phyloP scores from a whole-genome alignment of 2,888 invertebrate species.

The Belgica antarctica region DNA sequence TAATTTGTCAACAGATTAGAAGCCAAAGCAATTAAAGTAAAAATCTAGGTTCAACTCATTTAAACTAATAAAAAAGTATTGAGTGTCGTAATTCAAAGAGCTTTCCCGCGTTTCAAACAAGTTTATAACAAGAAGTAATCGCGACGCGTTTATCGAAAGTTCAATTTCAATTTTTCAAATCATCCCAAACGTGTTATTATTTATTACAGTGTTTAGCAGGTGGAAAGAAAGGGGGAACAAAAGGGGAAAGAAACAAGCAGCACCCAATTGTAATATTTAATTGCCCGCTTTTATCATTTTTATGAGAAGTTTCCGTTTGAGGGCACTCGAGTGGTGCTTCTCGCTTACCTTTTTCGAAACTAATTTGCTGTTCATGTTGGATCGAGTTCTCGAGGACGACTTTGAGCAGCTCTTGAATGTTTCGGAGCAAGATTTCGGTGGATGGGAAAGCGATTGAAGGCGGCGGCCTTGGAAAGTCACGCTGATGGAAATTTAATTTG shows the following conservation, averaged over 20 bases:
- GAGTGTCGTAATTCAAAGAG: too few species aligned
- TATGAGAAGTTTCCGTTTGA: background rate
- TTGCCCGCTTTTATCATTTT: constrained; percentile 7
- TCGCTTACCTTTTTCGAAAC: constrained; percentile 43
- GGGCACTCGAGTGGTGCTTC: background rate
- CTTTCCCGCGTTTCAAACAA: too few species aligned
- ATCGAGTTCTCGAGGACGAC: constrained; percentile 38
- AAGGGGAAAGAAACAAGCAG: background rate
- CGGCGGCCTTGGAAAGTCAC: constrained; percentile 36
- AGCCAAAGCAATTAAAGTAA: too few species aligned
- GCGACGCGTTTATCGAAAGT: background rate
- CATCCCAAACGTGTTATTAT: constrained; percentile 24
- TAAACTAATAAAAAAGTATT: too few species aligned
- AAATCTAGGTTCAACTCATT: too few species aligned
- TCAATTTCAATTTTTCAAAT: constrained; percentile 31
- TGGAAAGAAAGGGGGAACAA: background rate
- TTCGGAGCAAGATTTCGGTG: constrained; percentile 34
- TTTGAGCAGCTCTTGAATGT: constrained; percentile 41
- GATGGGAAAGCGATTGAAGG: constrained; percentile 41
- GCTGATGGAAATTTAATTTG: constrained; percentile 37
- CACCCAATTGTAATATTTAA: background rate
- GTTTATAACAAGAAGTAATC: background rate
- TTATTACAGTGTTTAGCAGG: constrained; percentile 32
- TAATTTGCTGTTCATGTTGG: constrained; percentile 40
- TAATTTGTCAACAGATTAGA: too few species aligned